Evolutionary conservation across 92 coral and sea anemone species (phyloP).

Genomic region (Porites evermanni): DNA sequence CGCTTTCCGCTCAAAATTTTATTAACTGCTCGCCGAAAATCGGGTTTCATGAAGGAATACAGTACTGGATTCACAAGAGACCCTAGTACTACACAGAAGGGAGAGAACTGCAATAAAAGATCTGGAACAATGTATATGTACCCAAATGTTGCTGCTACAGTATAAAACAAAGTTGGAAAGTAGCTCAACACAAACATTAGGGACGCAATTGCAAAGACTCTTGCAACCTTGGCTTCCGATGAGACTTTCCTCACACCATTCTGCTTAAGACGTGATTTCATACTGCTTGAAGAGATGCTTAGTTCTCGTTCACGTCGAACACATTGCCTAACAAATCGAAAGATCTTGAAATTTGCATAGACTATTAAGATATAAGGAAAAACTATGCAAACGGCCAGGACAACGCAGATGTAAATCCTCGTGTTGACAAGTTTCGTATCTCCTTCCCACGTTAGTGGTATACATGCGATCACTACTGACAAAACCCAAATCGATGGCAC

Average conservation of each 20-base stretch:
- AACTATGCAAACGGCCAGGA: slow-evolving; percentile 57
- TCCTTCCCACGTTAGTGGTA: slow-evolving; percentile 80
- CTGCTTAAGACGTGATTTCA: slow-evolving; percentile 18
- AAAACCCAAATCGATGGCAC: slow-evolving; percentile 69
- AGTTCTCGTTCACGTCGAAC: slow-evolving; percentile 70
- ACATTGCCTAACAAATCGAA: slow-evolving; percentile 76
- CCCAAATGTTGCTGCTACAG: slow-evolving; percentile 55
- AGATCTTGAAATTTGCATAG: slow-evolving; percentile 65
- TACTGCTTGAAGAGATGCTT: slow-evolving; percentile 41
- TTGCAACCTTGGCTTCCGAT: slow-evolving; percentile 80
- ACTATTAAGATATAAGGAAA: slow-evolving; percentile 73
- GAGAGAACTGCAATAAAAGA: slow-evolving; percentile 63
- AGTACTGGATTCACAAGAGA: slow-evolving; percentile 77
- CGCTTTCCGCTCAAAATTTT: slow-evolving; percentile 51
- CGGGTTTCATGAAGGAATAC: slow-evolving; percentile 90
- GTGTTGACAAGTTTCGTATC: slow-evolving; percentile 46
- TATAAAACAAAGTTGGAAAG: slow-evolving; percentile 78
- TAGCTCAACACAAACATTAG: slow-evolving; percentile 82
- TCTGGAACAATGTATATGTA: slow-evolving; percentile 54
- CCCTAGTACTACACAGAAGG: slow-evolving; percentile 78
- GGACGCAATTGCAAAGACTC: slow-evolving; percentile 80
- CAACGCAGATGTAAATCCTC: slow-evolving; percentile 63
- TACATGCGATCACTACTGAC: slow-evolving; percentile 64
- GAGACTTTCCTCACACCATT: slow-evolving; percentile 60
- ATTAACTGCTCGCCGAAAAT: slow-evolving; percentile 71